phyloP scores from a whole-genome alignment of 2,888 invertebrate species.

The Cantharis nigra region DNA sequence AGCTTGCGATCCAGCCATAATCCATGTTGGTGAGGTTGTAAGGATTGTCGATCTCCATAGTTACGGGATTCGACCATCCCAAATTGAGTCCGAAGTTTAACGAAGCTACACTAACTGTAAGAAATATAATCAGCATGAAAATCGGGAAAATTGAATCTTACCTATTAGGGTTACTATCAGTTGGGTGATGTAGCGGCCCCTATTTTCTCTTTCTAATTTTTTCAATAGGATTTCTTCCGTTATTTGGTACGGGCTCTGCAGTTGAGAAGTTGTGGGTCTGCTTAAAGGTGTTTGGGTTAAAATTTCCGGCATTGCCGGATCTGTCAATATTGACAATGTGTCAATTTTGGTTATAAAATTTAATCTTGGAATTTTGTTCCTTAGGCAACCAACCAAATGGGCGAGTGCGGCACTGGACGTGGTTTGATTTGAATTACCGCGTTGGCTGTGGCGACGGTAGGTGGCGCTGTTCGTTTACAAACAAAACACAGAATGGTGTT shows the following conservation, averaged over 20 bases:
- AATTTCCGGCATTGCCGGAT: background rate
- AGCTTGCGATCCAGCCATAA: conserved; percentile 31
- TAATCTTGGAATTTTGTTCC: too few relatives aligned
- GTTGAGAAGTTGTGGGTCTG: background rate
- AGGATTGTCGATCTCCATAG: background rate
- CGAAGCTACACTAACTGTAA: conserved; percentile 39
- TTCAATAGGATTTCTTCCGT: conserved; percentile 29
- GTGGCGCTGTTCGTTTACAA: conserved; percentile 12
- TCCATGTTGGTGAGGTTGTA: background rate
- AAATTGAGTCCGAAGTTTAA: conserved; percentile 39
- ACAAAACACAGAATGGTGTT: conserved; percentile 23
- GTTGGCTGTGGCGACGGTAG: background rate
- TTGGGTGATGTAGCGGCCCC: conserved; percentile 29
- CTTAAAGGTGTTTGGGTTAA: background rate
- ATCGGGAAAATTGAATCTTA: background rate
- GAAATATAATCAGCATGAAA: background rate
- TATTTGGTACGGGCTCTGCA: conserved; percentile 31
- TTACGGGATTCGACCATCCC: conserved; percentile 39
- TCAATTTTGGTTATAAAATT: background rate
- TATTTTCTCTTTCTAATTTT: conserved; percentile 18
- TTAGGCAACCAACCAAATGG: too few relatives aligned
- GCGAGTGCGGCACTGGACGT: background rate
- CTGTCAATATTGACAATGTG: background rate
- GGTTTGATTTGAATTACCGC: background rate
- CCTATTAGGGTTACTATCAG: conserved; percentile 14